These are phyloP conservation scores for Spicauda simplicius DNA, from an alignment of 2,888 invertebrate species.

Conservation along the genomic window DNA sequence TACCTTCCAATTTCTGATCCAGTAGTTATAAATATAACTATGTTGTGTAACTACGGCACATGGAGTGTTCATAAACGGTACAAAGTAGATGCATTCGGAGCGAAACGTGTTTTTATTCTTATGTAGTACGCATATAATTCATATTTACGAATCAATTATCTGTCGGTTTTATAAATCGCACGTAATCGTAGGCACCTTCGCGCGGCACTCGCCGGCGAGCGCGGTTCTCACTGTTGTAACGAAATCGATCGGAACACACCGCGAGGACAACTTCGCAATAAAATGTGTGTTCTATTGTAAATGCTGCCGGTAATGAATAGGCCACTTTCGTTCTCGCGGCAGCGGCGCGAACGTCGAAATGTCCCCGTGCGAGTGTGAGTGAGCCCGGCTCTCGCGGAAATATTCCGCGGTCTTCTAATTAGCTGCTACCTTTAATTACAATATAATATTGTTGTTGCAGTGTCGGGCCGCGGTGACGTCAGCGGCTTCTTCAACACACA, in stretches of 20 bases:
- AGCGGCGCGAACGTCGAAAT: conserved; percentile 4
- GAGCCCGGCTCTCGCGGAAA: conserved; percentile 8
- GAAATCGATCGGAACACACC: neutral
- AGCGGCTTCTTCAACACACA: conserved; percentile 79
- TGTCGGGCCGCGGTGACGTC: conserved; percentile 80
- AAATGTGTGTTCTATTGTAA: conserved; percentile 4
- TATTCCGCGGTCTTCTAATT: conserved; percentile 26
- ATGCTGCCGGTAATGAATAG: neutral
- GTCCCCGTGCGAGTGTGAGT: conserved; percentile 6
- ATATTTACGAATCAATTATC: conserved; percentile 4
- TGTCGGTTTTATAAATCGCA: neutral
- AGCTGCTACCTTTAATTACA: conserved; percentile 49
- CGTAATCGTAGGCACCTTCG: neutral
- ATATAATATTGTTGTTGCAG: conserved; percentile 67
- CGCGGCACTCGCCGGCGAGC: conserved; percentile 1
- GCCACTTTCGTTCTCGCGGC: neutral
- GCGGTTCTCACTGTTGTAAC: neutral
- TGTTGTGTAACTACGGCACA: neutral
- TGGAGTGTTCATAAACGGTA: neutral
- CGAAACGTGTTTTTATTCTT: conserved; percentile 1
- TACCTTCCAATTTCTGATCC: neutral
- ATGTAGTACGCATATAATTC: neutral
- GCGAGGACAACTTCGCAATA: conserved; percentile 11
- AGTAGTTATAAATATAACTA: neutral
- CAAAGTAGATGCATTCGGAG: neutral